Evolutionary conservation across 2,888 invertebrate species (phyloP).

Genomic region (Pocota personata): DNA sequence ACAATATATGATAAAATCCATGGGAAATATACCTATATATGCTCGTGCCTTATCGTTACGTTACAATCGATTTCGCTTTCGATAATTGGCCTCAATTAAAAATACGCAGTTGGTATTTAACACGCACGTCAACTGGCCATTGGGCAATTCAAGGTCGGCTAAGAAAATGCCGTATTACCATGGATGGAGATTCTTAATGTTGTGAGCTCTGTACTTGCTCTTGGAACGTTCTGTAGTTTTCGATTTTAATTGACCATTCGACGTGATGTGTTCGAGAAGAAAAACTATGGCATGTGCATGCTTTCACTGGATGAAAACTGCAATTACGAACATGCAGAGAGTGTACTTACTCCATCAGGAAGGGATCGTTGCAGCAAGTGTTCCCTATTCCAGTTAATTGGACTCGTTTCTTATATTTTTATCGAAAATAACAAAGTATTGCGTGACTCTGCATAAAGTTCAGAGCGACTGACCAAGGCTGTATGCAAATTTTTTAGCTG

Average conservation of each 20-base stretch:
- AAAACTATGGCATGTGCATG: background rate
- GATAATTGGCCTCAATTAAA: constrained; percentile 66
- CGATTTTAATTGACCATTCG: background rate
- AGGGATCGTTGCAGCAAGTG: background rate
- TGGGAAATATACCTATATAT: background rate
- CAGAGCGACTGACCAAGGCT: too few relatives aligned
- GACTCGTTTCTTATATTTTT: background rate
- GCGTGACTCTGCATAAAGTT: too few relatives aligned
- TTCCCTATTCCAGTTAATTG: background rate
- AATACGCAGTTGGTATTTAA: constrained; percentile 32
- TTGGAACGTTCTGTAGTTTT: background rate
- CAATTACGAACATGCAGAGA: constrained; percentile 15
- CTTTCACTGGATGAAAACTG: constrained; percentile 5
- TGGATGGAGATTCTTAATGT: constrained; percentile 22
- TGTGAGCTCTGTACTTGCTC: background rate
- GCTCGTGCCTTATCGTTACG: constrained; percentile 38
- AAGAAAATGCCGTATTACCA: constrained; percentile 59
- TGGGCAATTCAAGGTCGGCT: constrained; percentile 50
- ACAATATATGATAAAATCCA: background rate
- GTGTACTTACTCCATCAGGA: background rate
- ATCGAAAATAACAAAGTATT: background rate
- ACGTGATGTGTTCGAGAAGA: background rate
- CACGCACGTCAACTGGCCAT: constrained; percentile 47
- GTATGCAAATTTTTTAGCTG: too few relatives aligned
- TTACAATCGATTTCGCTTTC: constrained; percentile 55